phyloP scores from a whole-genome alignment of 2,888 invertebrate genomes.

The Teinopalpus imperialis region DNA sequence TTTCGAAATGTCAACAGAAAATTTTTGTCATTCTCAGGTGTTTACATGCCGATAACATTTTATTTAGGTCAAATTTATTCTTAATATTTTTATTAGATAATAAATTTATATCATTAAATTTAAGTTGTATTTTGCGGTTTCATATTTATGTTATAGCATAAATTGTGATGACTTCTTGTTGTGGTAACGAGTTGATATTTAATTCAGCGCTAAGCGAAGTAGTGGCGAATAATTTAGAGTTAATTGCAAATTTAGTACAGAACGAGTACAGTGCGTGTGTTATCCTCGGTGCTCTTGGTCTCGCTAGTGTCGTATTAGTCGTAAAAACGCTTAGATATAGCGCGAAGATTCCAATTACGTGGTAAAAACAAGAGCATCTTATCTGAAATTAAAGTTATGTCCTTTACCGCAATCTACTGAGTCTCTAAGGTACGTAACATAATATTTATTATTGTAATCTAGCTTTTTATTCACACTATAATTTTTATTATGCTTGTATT shows the following conservation, averaged over 20 bases:
- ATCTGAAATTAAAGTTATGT: constrained; percentile 47
- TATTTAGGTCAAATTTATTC: constrained; percentile 61
- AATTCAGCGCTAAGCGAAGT: constrained; percentile 68
- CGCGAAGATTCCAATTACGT: constrained; percentile 23
- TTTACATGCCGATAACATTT: constrained; percentile 53
- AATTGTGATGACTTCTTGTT: constrained; percentile 76
- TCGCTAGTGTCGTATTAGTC: constrained; percentile 43
- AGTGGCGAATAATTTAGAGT: constrained; percentile 56
- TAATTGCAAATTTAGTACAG: constrained; percentile 54
- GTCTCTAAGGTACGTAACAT: constrained; percentile 46
- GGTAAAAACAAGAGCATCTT: constrained; percentile 18
- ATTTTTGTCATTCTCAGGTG: constrained; percentile 59
- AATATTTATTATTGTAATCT: no score
- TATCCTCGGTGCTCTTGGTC: constrained; percentile 46
- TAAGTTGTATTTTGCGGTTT: constrained; percentile 31
- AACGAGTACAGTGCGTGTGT: constrained; percentile 48
- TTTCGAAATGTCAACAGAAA: constrained; percentile 35
- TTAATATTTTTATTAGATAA: constrained; percentile 34
- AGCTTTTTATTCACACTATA: no score
- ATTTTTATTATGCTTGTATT: no score
- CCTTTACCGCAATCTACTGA: constrained; percentile 43
- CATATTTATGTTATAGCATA: constrained; percentile 33
- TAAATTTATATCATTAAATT: constrained; percentile 31
- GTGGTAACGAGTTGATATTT: constrained; percentile 67
- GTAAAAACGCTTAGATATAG: constrained; percentile 37